These are phyloP conservation scores for Liasis olivaceus DNA, from an alignment of 2,797 vertebrate genomes.

Conservation along the genomic window DNA sequence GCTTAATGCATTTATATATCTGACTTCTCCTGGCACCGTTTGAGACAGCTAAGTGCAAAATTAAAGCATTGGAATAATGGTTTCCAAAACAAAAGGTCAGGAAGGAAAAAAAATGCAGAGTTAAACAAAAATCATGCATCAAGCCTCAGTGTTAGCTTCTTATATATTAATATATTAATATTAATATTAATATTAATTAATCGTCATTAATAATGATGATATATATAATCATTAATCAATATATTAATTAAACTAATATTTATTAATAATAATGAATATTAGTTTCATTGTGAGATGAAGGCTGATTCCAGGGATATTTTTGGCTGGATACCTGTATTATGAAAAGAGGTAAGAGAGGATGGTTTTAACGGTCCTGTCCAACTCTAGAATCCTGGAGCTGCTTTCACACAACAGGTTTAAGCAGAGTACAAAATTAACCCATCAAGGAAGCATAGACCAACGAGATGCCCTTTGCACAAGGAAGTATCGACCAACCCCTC, in stretches of 20 bases:
- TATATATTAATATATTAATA: too few relatives aligned
- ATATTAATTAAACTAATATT: too few relatives aligned
- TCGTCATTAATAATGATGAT: too few relatives aligned
- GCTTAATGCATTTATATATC: background rate
- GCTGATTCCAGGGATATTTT: background rate
- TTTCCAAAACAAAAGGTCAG: background rate
- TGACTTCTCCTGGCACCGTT: background rate
- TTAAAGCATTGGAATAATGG: background rate
- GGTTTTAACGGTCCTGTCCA: background rate
- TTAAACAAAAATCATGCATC: background rate
- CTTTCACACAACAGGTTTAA: too few relatives aligned
- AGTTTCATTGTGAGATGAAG: background rate
- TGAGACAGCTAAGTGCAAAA: background rate
- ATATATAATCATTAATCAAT: too few relatives aligned
- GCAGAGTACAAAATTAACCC: too few relatives aligned
- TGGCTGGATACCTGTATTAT: background rate
- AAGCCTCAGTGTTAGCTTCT: background rate
- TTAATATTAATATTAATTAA: too few relatives aligned
- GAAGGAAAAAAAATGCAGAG: background rate
- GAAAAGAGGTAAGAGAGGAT: background rate
- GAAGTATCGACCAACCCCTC: too few relatives aligned
- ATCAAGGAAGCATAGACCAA: too few relatives aligned
- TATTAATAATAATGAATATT: background rate
- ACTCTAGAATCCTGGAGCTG: too few relatives aligned
- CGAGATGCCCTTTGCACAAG: too few relatives aligned